A percentile compares a stretch with the other conserved stretches of the same genome.
phyloP scores from a whole-genome alignment of 2,797 vertebrate genomes.

The Heliangelus exortis region DNA sequence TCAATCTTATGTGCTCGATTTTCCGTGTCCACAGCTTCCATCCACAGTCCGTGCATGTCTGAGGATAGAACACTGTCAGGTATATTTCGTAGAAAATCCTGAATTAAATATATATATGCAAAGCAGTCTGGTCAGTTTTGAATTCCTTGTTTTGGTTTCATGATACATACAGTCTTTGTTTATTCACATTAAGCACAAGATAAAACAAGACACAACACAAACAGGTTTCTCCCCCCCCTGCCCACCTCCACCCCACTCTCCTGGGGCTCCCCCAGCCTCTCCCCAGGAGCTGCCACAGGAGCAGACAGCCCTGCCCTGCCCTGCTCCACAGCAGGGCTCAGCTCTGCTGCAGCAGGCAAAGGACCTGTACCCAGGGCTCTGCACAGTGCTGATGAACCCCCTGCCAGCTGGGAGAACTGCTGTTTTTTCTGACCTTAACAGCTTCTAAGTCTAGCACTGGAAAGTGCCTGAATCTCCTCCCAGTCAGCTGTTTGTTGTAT shows the following conservation, averaged over 20 bases:
- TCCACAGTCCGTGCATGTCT: slow-evolving; percentile 82
- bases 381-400: neutral
- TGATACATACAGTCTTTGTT: slow-evolving; percentile 27
- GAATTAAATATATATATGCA: slow-evolving; percentile 76
- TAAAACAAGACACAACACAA: neutral
- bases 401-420: neutral
- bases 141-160: slow-evolving; percentile 36
- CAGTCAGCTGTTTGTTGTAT: neutral
- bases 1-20: slow-evolving; percentile 72
- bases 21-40: slow-evolving; percentile 79
- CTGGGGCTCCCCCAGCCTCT: neutral
- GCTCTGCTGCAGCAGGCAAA: neutral
- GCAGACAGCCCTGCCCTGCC: neutral
- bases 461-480: neutral
- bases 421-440: neutral
- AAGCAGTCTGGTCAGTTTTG: slow-evolving; percentile 70
- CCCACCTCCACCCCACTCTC: neutral
- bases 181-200: slow-evolving; percentile 4
- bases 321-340: neutral
- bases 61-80: slow-evolving; percentile 84
- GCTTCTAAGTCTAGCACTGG: neutral
- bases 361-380: neutral
- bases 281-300: too few relatives aligned
- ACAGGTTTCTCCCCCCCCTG: neutral
- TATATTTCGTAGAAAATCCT: slow-evolving; percentile 86